phyloP scores from a whole-genome alignment of 2,888 invertebrate genomes.

The Polydrusus tereticollis region DNA sequence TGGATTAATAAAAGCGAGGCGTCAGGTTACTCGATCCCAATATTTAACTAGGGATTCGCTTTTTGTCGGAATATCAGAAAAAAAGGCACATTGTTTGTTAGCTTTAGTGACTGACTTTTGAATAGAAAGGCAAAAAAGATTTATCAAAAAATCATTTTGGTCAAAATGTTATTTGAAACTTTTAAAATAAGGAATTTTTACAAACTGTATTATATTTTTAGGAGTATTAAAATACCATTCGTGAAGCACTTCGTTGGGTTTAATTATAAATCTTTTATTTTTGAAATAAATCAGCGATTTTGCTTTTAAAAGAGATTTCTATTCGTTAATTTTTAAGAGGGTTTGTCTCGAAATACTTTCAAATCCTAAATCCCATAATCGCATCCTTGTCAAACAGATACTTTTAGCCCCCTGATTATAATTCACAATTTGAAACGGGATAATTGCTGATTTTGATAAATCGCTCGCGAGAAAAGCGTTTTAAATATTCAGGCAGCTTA shows the following conservation, averaged over 20 bases:
- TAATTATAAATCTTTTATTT: background rate
- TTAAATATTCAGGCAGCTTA: background rate
- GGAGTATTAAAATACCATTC: too few relatives aligned
- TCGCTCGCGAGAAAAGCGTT: background rate
- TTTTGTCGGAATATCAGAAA: background rate
- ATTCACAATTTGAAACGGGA: slow-evolving; percentile 2
- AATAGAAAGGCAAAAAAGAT: background rate
- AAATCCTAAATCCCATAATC: background rate
- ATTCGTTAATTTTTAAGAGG: slow-evolving; percentile 3
- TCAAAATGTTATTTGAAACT: too few relatives aligned
- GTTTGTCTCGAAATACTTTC: background rate
- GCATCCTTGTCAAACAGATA: background rate
- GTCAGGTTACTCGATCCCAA: too few relatives aligned
- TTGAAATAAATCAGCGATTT: background rate
- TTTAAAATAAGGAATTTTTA: too few relatives aligned
- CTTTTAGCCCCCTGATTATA: background rate
- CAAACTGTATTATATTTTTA: too few relatives aligned
- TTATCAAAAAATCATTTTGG: background rate
- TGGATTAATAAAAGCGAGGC: too few relatives aligned
- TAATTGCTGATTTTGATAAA: slow-evolving; percentile 5
- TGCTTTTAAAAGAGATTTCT: background rate
- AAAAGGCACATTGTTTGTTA: background rate
- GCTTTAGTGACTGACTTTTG: background rate
- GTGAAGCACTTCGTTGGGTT: too few relatives aligned
- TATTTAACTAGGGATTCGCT: too few relatives aligned